Conservation (phyloP, 2,888 invertebrate species). For the Archips xylosteana region DNA sequence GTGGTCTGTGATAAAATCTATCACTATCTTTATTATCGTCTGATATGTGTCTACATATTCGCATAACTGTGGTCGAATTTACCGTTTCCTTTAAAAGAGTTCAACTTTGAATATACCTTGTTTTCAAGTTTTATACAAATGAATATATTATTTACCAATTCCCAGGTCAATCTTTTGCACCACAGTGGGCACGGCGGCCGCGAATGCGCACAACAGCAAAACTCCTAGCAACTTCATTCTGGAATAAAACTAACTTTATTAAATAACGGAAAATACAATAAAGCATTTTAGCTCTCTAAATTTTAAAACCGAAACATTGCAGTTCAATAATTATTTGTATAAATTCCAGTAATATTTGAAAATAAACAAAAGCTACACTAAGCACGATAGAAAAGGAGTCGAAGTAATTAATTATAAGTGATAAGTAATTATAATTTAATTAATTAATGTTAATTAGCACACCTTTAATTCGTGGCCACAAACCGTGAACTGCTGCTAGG, state of each 20-base stretch:
- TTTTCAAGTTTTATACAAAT: not conserved
- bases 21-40: too few species aligned
- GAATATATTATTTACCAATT: conserved; percentile 34
- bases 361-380: not conserved
- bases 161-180: conserved; percentile 45
- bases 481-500: conserved; percentile 23
- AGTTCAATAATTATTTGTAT: not conserved
- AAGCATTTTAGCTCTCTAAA: not conserved
- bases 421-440: not conserved
- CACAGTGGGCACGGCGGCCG: conserved; percentile 61
- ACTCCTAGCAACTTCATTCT: conserved; percentile 71
- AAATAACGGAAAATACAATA: not conserved
- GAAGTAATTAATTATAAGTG: not conserved
- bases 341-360: not conserved
- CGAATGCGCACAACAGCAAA: conserved; percentile 62
- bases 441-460: conserved; percentile 11
- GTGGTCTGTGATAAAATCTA: too few species aligned
- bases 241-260: conserved; percentile 41
- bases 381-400: not conserved
- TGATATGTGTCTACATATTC: too few species aligned
- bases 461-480: conserved; percentile 28
- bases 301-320: not conserved
- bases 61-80: too few species aligned
- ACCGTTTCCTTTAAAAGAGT: too few species aligned
- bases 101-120: too few species aligned